Evolutionary conservation across 2,113 vertebrate genomes (phyloP).

Genomic region (Sprattus sprattus): DNA sequence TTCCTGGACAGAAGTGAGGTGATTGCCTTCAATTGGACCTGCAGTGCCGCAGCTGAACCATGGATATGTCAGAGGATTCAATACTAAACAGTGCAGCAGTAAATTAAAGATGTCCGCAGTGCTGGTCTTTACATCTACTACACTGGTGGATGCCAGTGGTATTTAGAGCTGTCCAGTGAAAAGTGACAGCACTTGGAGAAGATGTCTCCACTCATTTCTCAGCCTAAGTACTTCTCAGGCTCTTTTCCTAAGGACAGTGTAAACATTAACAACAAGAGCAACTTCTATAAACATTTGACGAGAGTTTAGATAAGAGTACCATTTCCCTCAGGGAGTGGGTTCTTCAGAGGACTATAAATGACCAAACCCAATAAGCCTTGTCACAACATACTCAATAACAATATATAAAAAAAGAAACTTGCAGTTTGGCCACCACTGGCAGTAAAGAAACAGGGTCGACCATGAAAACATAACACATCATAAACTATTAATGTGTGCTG

Average conservation of each 20-base stretch:
- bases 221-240: neutral
- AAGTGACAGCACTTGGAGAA: neutral
- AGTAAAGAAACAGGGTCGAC: constrained; percentile 62
- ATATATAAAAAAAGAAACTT: constrained; percentile 20
- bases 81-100: neutral
- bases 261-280: neutral
- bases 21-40: neutral
- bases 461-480: constrained; percentile 74
- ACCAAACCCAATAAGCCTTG: constrained; percentile 32
- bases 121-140: neutral
- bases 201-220: neutral
- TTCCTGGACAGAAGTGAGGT: neutral
- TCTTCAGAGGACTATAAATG: constrained; percentile 8
- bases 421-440: constrained; percentile 40
- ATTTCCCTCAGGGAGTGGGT: neutral
- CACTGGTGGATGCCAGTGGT: neutral
- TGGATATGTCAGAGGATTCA: neutral
- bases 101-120: neutral
- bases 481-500: constrained; percentile 77
- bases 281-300: constrained; percentile 14
- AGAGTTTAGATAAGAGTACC: constrained; percentile 17
- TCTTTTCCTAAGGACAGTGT: neutral
- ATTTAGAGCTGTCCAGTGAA: constrained; percentile 3
- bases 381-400: constrained; percentile 27
- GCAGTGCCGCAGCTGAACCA: neutral